Evolutionary conservation across 2,113 vertebrate species (phyloP).

Genomic region (Apeltes quadracus): DNA sequence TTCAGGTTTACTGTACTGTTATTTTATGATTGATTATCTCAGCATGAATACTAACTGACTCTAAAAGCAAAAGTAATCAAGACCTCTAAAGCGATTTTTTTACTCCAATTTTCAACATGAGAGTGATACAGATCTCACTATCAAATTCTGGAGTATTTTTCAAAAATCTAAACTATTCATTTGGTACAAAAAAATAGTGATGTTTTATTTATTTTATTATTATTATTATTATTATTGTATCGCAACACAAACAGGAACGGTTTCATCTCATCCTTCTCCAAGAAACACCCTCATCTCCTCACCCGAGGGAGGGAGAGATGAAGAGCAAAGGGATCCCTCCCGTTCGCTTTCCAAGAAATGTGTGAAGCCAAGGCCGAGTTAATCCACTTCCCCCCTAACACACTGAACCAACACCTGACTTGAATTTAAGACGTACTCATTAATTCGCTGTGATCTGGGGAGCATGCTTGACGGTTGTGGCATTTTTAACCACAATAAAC

Average conservation of each 20-base stretch:
- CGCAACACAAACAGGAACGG: slow-evolving; percentile 12
- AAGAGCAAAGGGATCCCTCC: slow-evolving; percentile 20
- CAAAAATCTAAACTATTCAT: background rate
- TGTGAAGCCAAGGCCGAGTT: slow-evolving; percentile 31
- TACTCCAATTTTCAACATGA: background rate
- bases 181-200: background rate
- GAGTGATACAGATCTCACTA: background rate
- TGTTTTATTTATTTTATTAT: no score
- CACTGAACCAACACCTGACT: slow-evolving; percentile 28
- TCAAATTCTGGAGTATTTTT: background rate
- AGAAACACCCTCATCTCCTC: slow-evolving; percentile 48
- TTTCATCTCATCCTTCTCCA: slow-evolving; percentile 47
- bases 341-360: slow-evolving; percentile 37
- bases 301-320: slow-evolving; percentile 30
- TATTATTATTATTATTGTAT: slow-evolving; percentile 21
- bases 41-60: background rate
- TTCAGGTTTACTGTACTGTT: background rate
- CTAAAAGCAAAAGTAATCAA: background rate
- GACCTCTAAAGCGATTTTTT: background rate
- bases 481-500: slow-evolving; percentile 5
- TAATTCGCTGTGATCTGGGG: slow-evolving; percentile 11
- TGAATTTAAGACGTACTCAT: slow-evolving; percentile 29
- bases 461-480: background rate
- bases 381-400: slow-evolving; percentile 24
- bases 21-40: slow-evolving; percentile 1